Base-by-base conservation (phyloP, 1,140 invertebrate species). In the Papilio dardanus region DNA sequence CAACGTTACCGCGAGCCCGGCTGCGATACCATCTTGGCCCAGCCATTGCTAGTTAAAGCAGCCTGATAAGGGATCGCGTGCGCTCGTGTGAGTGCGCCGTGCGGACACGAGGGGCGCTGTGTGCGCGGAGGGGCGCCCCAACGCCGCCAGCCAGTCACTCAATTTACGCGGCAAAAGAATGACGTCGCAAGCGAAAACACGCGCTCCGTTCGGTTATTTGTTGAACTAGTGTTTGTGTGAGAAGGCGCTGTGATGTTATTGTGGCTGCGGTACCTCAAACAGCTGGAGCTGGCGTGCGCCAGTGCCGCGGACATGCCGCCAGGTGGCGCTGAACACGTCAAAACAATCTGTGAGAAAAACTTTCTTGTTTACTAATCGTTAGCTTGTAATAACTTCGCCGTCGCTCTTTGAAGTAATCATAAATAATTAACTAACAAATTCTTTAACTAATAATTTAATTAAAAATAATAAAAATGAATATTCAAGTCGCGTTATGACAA, bases 21-120 rank as follows among this genome's bases (percentile, higher is more conserved):
- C 42, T 73, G 50, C 83, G 92, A 92, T 92, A 92, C 81, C 81
- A 93, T 92, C 92, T 89, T 82, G 89, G 90, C 88, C 88, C 87
- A 87, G 87, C 87, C 90, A 91, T 92, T 91, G 91, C 91, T 93
- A 92, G 91, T 93, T 93, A 93, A 90, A 91, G 88, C 90, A 80
- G 88, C 79, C 82, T 90, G 91, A 93, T 93, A 93, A 93, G 91
- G 86, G 88, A 92, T 92, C 91, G 87, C 54, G 19, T 42, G 77
- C 69, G 80, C 28, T 28, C 82, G 90, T 92, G 90, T 90, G 90
- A 77, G 89, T 77, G 40, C 24, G 74, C 73, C 74, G 80, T 84
- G 35, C 80, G 75, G 74, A 75, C 75, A 82, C 80, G 54, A n/a
- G 82, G 19, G 50, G 69, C 81, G 80, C 35, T 50, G 89, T 88